These are phyloP conservation scores for Balaeniceps rex DNA, from an alignment of 2,113 vertebrate species.

Conservation along the genomic window DNA sequence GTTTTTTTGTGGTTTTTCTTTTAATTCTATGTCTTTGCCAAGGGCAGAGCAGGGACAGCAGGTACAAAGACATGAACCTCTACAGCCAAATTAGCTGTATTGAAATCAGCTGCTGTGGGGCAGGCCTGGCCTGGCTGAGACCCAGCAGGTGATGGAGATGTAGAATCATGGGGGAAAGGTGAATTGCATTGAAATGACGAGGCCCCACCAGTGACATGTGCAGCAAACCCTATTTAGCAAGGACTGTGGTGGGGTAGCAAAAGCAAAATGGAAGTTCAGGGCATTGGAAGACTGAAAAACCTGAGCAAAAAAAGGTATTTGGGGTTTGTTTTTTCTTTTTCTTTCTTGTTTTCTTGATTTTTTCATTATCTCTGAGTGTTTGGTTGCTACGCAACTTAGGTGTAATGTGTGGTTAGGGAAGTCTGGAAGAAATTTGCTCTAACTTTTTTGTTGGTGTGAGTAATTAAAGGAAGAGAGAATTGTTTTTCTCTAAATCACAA, in stretches of 20 bases:
- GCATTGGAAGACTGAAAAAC: neutral
- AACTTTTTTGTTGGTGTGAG: neutral
- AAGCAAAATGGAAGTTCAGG: neutral
- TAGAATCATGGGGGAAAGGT: neutral
- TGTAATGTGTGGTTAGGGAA: rapidly evolving
- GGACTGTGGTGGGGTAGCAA: rapidly evolving
- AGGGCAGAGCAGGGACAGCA: neutral
- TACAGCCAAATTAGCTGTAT: rapidly evolving
- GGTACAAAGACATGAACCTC: too few relatives aligned
- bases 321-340: neutral
- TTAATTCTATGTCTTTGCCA: neutral
- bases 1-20: neutral
- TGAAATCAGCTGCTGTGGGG: neutral
- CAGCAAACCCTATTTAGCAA: neutral
- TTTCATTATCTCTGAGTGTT: rapidly evolving
- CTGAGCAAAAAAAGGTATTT: neutral
- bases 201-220: neutral
- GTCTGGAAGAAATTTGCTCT: neutral
- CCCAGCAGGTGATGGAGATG: neutral
- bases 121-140: neutral
- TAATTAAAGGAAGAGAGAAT: neutral
- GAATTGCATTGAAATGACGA: neutral
- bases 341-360: neutral
- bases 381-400: rapidly evolving
- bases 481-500: neutral